A percentile compares a stretch with the other conserved stretches of the same genome.
Conservation (phyloP, 1,140 invertebrate genomes). For the Arctopsyche grandis region DNA sequence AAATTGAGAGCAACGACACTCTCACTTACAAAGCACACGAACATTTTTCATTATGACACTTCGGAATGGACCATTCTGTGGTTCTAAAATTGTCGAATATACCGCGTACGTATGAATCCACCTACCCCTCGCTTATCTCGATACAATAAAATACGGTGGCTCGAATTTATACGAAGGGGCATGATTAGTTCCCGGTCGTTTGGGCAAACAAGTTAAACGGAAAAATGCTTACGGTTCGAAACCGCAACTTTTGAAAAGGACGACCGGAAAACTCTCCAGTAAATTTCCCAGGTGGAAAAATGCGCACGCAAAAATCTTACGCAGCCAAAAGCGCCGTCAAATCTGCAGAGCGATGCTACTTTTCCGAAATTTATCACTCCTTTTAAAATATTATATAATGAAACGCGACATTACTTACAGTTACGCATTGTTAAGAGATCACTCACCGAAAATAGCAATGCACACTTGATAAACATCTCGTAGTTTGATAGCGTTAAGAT, state of each 20-base stretch:
- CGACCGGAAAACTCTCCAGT: slow-evolving; percentile 3
- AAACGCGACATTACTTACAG: too few species aligned
- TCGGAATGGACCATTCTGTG: not conserved
- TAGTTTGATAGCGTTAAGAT: too few species aligned
- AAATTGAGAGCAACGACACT: too few species aligned
- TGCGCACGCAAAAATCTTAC: slow-evolving; percentile 11
- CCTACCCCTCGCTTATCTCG: slow-evolving; percentile 34
- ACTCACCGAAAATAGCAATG: too few species aligned
- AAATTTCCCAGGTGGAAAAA: slow-evolving; percentile 30
- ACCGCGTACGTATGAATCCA: too few species aligned
- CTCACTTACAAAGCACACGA: too few species aligned
- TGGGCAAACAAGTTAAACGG: slow-evolving; percentile 48
- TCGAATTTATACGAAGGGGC: slow-evolving; percentile 51
- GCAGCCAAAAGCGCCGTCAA: not conserved
- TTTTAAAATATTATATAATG: not conserved
- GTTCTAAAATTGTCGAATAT: not conserved
- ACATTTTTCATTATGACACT: slow-evolving; percentile 7
- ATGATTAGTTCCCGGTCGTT: slow-evolving; percentile 54
- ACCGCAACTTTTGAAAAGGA: not conserved
- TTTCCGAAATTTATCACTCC: not conserved
- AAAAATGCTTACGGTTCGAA: slow-evolving; percentile 51
- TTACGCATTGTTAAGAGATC: too few species aligned
- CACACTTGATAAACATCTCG: too few species aligned
- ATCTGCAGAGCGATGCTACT: not conserved
- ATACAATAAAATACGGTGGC: slow-evolving; percentile 47